phyloP scores from a whole-genome alignment of 2,888 invertebrate genomes.

The Bombylius major region DNA sequence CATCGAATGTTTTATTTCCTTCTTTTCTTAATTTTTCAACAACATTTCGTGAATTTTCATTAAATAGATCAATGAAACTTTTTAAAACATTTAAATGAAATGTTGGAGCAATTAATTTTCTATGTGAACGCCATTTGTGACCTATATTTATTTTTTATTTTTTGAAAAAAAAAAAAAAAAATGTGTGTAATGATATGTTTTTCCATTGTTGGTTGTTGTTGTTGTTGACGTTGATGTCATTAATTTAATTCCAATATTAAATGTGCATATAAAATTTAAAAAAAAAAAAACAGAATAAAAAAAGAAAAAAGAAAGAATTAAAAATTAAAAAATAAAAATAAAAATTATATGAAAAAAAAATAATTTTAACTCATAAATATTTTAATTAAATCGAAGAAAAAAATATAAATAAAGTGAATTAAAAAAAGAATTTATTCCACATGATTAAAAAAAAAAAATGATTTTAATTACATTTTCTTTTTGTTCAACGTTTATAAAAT shows the following conservation, averaged over 20 bases:
- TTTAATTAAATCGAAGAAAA: neutral
- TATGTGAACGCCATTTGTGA: conserved; percentile 73
- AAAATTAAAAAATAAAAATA: too few relatives aligned
- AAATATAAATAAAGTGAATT: too few relatives aligned
- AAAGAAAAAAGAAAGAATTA: too few relatives aligned
- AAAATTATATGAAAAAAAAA: too few relatives aligned
- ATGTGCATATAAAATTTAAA: too few relatives aligned
- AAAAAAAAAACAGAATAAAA: too few relatives aligned
- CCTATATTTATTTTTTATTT: conserved; percentile 44
- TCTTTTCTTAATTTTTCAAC: conserved; percentile 61
- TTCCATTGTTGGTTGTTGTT: too few relatives aligned
- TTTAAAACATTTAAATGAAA: conserved; percentile 80
- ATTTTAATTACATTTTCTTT: neutral
- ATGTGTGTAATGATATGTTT: too few relatives aligned
- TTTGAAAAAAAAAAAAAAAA: conserved; percentile 1
- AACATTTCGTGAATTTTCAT: conserved; percentile 64
- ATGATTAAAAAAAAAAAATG: too few relatives aligned
- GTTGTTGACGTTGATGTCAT: too few relatives aligned
- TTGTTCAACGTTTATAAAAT: too few relatives aligned
- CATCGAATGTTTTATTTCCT: conserved; percentile 54
- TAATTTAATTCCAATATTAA: too few relatives aligned
- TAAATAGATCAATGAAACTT: conserved; percentile 75
- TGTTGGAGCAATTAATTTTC: conserved; percentile 76
- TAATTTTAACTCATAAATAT: neutral
- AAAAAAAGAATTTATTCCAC: neutral